Base-by-base conservation (phyloP, 2,888 invertebrate species). In the Latrodectus elegans region DNA sequence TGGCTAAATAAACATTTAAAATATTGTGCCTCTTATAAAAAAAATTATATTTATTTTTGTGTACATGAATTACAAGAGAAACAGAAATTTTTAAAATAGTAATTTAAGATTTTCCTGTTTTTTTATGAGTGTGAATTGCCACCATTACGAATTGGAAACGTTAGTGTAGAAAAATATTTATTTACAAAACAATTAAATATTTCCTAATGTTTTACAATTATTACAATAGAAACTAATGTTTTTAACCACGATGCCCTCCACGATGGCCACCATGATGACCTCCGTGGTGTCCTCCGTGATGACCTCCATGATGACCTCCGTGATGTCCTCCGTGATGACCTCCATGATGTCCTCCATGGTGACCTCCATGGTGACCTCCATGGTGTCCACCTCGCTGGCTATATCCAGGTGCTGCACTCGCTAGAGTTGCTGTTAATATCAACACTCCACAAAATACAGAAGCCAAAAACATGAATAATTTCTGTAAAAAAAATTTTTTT, bases 291-390 rank as follows among this genome's bases (percentile, higher is more conserved):
- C 55, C 55, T 9, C 65, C 65, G 38, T 60, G n/a, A 15, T 60
- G n/a, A 6, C 60, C 60, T 60, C 71, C 51, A 49, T 71, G 71
- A 17, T 79, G 78, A 3, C 55, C 55, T 8, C 55, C 60, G 26
- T 52, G 52, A 8, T 77, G 77, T 11, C 26, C 22, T 8, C 65
- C 65, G 11, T 71, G 70, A 9, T 80, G 80, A 4, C 55, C 55
- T 11, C 65, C 65, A 10, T 55, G 70, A 6, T 78, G 78, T 0
- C 55, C 55, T 15, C 70, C 70, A 70, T 70, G 70, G 11, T 55
- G 38, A 11, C 53, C 22, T 15, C 79, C 71, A 10, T 70, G 71
- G 15, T 71, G 79, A 12, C 71, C 71, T 38, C 51, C 49, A 51
- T 49, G 60, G 10, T 60, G 60, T 60, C 60, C 60, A 60, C 60